Evolutionary conservation across 1,140 invertebrate species (phyloP).

Genomic region (Lordiphosa collinella): DNA sequence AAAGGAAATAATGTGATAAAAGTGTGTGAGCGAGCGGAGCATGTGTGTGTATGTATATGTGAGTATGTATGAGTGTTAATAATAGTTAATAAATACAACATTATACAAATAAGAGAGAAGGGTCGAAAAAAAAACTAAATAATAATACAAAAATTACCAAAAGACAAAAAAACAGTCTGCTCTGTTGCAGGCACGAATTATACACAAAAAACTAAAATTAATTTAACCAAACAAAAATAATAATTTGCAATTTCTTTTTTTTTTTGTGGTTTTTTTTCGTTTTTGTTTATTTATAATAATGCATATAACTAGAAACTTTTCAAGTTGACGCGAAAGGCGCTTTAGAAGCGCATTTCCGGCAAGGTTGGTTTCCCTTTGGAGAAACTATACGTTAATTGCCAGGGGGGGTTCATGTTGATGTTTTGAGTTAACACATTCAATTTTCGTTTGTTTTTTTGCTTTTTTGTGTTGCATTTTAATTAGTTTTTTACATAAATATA

Average conservation of each 20-base stretch:
- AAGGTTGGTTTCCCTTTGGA: constrained; percentile 11
- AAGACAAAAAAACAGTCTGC: constrained; percentile 22
- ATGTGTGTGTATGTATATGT: constrained; percentile 14
- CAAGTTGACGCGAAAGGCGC: constrained; percentile 31
- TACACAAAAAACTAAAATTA: constrained; percentile 64
- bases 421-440: constrained; percentile 57
- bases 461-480: constrained; percentile 36
- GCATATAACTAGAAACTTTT: constrained; percentile 62
- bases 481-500: constrained; percentile 62
- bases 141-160: constrained; percentile 57
- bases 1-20: not conserved
- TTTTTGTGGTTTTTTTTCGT: constrained; percentile 35
- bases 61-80: constrained; percentile 35
- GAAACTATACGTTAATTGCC: constrained; percentile 51
- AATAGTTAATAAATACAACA: constrained; percentile 69
- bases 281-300: constrained; percentile 37
- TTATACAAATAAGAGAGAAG: constrained; percentile 69
- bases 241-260: constrained; percentile 45
- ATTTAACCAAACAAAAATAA: constrained; percentile 33
- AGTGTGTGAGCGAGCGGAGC: constrained; percentile 10
- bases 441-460: constrained; percentile 32
- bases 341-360: constrained; percentile 51
- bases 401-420: constrained; percentile 2
- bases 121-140: constrained; percentile 33
- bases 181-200: constrained; percentile 60